Evolutionary conservation across 2,888 invertebrate species (phyloP), one percentile per base, ranked within the genome.

Genomic region (Oscheius sp.): DNA sequence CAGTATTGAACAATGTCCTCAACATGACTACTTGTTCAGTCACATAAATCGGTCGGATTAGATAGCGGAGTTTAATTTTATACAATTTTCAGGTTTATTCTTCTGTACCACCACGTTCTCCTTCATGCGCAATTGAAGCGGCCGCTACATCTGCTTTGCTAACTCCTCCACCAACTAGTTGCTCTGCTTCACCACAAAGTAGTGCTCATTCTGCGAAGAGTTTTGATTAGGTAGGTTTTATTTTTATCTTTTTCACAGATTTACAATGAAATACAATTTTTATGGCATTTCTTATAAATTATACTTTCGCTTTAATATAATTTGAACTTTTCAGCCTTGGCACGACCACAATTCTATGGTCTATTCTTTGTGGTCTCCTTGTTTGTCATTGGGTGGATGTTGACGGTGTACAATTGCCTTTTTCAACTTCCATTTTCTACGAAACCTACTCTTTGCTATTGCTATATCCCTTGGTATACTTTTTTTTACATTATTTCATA

Each of bases 81-180:
- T 27, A 12, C 1, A 35, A 9, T 3, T 61, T 72, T 53, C 72
- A 80, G 80, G 75, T 74, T 12, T 80, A 80, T 56, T 76, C 78
- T 21, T 77, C 77, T 2, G 3, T 56, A 13, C 76, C 81, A 18
- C 82, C 82, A 13, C 77, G 79, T 1, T 81, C 80, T 27, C 83
- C 83, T 43, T 78, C 78, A 5, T 81, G 83, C 69, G 78, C 77
- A 21, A 75, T 76, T 23, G 78, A 79, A 72, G 81, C 79, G 21
- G 71, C 73, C 12, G 71, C 74, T 9, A 73, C 75, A 46, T 58
- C 72, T 29, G 75, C 73, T 52, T 75, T 78, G 3, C 70, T 81
- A 45, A 81, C 81, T 21, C 81, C 81, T 27, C 81, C 81, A 21
- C 81, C 81, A 29, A 80, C 81, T 7, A 79, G 79, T 63, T 82